Evolutionary conservation across 2,888 invertebrate species (phyloP).

Genomic region (Drosophila fulvimacula): DNA sequence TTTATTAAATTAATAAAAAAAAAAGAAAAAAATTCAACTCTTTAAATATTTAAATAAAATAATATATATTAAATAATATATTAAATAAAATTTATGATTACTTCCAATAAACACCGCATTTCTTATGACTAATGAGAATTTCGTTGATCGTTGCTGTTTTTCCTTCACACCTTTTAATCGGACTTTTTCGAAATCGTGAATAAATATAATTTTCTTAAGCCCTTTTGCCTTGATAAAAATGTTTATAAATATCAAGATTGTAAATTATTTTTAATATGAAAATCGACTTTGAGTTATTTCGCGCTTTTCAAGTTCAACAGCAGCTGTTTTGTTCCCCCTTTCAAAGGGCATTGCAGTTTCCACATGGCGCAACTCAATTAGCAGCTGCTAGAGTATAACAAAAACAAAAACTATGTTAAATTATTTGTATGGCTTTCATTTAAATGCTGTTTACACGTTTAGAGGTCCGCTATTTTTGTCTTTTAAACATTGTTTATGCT

Average conservation of each 20-base stretch:
- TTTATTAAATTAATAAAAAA: neutral
- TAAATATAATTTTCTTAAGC: neutral
- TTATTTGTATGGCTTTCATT: conserved; percentile 28
- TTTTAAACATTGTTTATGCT: conserved; percentile 38
- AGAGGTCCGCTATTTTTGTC: conserved; percentile 32
- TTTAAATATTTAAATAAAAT: neutral
- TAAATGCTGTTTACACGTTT: conserved; percentile 39
- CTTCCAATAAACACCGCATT: neutral
- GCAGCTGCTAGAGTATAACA: conserved; percentile 8
- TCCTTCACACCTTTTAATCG: neutral
- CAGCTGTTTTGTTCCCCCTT: neutral
- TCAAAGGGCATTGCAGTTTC: conserved; percentile 29
- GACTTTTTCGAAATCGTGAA: neutral
- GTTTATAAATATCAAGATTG: conserved; percentile 3
- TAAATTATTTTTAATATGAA: conserved; percentile 2
- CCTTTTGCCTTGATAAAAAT: conserved; percentile 4
- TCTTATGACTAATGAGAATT: neutral
- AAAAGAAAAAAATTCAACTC: neutral
- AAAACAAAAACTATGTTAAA: conserved; percentile 17
- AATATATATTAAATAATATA: neutral
- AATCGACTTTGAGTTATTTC: conserved; percentile 18
- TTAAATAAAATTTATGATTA: neutral
- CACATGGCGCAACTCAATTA: conserved; percentile 39
- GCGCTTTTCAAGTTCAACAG: conserved; percentile 44
- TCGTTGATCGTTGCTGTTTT: neutral